phyloP scores from a whole-genome alignment of 2,113 vertebrate genomes.

The Clarias batrachus region DNA sequence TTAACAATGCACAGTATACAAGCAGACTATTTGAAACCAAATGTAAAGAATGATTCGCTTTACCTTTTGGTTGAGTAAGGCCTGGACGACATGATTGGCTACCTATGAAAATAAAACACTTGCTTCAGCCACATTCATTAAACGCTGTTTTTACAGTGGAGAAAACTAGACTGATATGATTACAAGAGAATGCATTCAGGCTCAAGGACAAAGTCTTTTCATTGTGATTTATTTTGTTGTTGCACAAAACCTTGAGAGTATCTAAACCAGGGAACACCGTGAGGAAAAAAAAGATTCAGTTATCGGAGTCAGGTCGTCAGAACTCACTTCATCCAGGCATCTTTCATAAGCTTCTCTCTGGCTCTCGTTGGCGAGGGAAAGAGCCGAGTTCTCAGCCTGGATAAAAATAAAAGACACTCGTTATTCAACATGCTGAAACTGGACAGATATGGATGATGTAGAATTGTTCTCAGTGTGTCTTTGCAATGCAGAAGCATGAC shows the following conservation, averaged over 20 bases:
- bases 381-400: conserved; percentile 88
- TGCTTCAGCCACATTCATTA: not conserved
- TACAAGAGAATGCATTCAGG: not conserved
- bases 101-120: conserved; percentile 70
- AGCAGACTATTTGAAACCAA: not conserved
- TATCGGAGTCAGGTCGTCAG: not conserved
- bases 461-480: not conserved
- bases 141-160: not conserved
- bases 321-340: conserved; percentile 89
- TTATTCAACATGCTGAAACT: not conserved
- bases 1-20: not conserved
- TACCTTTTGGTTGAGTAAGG: conserved; percentile 94
- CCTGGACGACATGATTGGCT: conserved; percentile 94
- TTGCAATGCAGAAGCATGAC: not conserved
- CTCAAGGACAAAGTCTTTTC: not conserved
- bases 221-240: not conserved
- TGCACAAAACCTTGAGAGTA: conserved; percentile 7
- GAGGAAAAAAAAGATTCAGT: not conserved
- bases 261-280: not conserved
- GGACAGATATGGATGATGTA: conserved; percentile 4
- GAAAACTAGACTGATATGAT: not conserved
- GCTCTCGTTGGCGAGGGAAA: conserved; percentile 90
- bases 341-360: conserved; percentile 91
- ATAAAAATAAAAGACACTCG: conserved; percentile 18
- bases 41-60: conserved; percentile 2